Evolutionary conservation across 2,888 invertebrate species (phyloP).

Genomic region (Drosophila aldrichi): DNA sequence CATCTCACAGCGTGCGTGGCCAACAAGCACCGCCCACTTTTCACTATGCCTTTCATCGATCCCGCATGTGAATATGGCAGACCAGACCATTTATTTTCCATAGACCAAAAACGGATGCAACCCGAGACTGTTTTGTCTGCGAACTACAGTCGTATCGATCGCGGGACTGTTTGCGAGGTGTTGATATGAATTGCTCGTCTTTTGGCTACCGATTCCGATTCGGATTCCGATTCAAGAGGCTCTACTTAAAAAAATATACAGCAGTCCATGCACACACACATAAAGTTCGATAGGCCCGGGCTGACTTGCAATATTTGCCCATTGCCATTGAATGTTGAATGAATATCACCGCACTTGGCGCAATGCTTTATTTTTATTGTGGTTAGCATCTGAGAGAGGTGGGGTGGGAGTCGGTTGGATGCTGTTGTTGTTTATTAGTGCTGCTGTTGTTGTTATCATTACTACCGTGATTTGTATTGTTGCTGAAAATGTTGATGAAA

Average conservation of each 20-base stretch:
- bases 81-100: constrained; percentile 64
- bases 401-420: constrained; percentile 14
- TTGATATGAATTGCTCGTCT: constrained; percentile 26
- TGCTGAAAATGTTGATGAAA: constrained; percentile 66
- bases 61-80: constrained; percentile 56
- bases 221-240: constrained; percentile 48
- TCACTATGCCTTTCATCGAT: constrained; percentile 71
- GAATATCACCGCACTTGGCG: constrained; percentile 72
- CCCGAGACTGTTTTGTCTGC: constrained; percentile 28
- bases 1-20: constrained; percentile 49
- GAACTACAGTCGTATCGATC: constrained; percentile 46
- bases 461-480: constrained; percentile 73
- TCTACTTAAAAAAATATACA: constrained; percentile 12
- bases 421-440: constrained; percentile 34
- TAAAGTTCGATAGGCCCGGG: constrained; percentile 43
- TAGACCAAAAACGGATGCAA: constrained; percentile 42
- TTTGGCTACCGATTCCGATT: constrained; percentile 56
- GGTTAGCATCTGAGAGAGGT: constrained; percentile 20
- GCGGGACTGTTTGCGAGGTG: constrained; percentile 20
- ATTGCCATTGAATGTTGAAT: constrained; percentile 64
- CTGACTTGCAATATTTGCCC: constrained; percentile 79
- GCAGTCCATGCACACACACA: neutral
- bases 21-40: constrained; percentile 73
- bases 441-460: constrained; percentile 61
- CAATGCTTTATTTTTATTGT: constrained; percentile 64